Evolutionary conservation across 1,140 invertebrate species (phyloP), one percentile per base, ranked within the genome.

Genomic region (Polyergus mexicanus): DNA sequence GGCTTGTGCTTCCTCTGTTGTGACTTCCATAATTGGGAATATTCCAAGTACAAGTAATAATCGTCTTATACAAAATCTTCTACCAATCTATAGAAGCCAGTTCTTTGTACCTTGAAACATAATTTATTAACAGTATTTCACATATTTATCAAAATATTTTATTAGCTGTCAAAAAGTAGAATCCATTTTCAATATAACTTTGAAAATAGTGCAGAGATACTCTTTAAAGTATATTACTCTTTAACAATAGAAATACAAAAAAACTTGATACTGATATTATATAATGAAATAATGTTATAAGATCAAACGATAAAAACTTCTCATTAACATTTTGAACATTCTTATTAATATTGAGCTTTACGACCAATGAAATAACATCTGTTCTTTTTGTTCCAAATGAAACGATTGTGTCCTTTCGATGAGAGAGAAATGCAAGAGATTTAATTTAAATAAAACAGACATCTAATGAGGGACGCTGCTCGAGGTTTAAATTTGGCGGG

Each of bases 1-100:
- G 28, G 94, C 86, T 62, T 94, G 94, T 1, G 94, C 93, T n/a
- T 94, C 94, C 41, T 95, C 94, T 1, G 92, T 91, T 35, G 92
- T 90, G 3, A 93, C 93, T 78, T 94, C 94, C 94, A 95, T 94
- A 63, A 56, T 91, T 68, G 87, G 78, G 32, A 81, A 22, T 28
- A 77, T 11, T 22, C 65, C 10, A 1, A 11, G 25, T 62, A 8
- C 54, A 32, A 66, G 25, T 72, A 60, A 7, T 62, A 44, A 81
- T 11, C 81, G 16, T 85, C 16, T 51, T 69, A 51, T 22, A 8
- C 1, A 25, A 66, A 19, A 68, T 41, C 16, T 68, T 78, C 51
- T 19, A 68, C 41, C 41, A 32, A 87, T 80, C 41, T 88, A 54
- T 54, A 54, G 54, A 35, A 54, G 10, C 25, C 58, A 78, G 19